Evolutionary conservation across 2,888 invertebrate species (phyloP).

Genomic region (Gymnosoma rotundatum): DNA sequence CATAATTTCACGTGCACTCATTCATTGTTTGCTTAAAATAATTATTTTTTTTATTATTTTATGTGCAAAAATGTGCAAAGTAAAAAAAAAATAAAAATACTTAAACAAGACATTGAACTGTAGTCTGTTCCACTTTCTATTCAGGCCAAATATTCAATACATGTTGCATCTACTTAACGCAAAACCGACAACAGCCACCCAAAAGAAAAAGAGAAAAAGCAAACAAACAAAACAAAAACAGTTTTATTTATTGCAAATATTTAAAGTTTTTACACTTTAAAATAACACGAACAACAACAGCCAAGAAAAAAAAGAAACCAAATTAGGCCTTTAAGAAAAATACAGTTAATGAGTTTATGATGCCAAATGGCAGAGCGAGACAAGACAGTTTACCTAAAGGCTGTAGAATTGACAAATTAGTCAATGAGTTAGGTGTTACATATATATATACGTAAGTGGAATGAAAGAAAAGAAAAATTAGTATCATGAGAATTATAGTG

Average conservation of each 20-base stretch:
- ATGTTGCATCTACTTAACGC: conserved; percentile 10
- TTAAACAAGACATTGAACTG: conserved; percentile 69
- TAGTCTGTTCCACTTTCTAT: conserved; percentile 67
- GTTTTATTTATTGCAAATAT: conserved; percentile 61
- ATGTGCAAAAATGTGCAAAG: conserved; percentile 4
- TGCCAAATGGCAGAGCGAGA: neutral
- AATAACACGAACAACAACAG: conserved; percentile 20
- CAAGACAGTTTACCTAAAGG: neutral
- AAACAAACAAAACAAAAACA: conserved; percentile 18
- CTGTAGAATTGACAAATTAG: conserved; percentile 50
- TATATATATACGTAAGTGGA: no score
- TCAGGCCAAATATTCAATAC: conserved; percentile 62
- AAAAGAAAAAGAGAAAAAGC: conserved; percentile 1
- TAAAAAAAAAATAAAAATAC: neutral
- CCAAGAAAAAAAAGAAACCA: neutral
- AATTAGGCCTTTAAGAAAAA: conserved; percentile 12
- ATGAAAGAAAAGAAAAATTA: conserved; percentile 3
- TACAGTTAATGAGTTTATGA: conserved; percentile 41
- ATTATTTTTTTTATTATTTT: neutral
- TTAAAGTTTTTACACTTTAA: conserved; percentile 53
- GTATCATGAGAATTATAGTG: neutral
- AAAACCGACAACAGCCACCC: conserved; percentile 32
- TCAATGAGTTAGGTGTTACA: conserved; percentile 4
- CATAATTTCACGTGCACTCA: conserved; percentile 38
- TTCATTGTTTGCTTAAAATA: conserved; percentile 27